Evolutionary conservation across 2,113 vertebrate genomes (phyloP).

Genomic region (Ranitomeya imitator): DNA sequence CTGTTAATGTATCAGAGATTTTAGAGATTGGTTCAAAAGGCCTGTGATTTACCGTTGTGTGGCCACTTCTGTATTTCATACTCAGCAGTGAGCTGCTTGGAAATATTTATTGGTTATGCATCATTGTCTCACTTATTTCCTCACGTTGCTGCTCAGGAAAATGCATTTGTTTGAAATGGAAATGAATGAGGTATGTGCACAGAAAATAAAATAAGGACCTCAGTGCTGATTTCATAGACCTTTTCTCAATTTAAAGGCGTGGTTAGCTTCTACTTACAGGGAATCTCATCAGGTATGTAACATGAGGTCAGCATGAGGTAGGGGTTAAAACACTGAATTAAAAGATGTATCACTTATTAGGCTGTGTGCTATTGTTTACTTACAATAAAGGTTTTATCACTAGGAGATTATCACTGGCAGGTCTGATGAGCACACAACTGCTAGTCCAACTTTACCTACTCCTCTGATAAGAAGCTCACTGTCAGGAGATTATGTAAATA

Average conservation of each 20-base stretch:
- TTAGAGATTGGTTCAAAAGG: neutral
- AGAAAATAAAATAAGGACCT: neutral
- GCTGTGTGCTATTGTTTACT: too few species aligned
- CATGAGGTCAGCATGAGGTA: too few species aligned
- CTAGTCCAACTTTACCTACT: too few species aligned
- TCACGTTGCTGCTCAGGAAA: neutral
- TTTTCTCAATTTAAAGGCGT: neutral
- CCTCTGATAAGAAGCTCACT: too few species aligned
- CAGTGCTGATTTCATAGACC: neutral
- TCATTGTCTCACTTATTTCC: slow-evolving; percentile 15
- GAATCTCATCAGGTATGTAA: too few species aligned
- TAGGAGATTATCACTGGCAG: too few species aligned
- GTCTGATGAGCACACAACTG: too few species aligned
- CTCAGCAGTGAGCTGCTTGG: neutral
- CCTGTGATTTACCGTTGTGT: neutral
- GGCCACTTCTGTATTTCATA: neutral
- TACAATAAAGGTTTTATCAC: too few species aligned
- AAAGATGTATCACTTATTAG: too few species aligned
- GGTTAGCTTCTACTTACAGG: too few species aligned
- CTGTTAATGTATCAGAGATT: neutral
- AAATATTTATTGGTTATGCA: slow-evolving; percentile 32
- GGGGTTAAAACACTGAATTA: too few species aligned
- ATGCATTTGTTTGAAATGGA: neutral
- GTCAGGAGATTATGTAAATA: too few species aligned
- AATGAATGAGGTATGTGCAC: neutral